Conservation (phyloP, 1,140 invertebrate species). For the Atta colombica region DNA sequence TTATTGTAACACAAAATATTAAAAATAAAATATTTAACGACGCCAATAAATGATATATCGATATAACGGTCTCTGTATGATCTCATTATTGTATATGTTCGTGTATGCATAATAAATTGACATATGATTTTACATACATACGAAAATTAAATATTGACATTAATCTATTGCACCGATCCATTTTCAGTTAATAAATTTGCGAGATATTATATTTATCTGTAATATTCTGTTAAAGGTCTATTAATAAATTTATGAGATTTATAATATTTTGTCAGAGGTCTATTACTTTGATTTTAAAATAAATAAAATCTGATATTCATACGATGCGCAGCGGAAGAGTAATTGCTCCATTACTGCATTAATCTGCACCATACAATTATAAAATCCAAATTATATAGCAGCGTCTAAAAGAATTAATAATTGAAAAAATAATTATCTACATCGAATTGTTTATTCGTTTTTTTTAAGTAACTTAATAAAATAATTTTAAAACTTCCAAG, state of each 20-base stretch:
- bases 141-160: neutral
- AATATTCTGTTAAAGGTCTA: neutral
- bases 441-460: neutral
- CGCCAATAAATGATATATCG: neutral
- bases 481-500: neutral
- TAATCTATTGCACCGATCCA: neutral
- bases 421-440: neutral
- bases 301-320: neutral
- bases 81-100: neutral
- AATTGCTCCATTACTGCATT: neutral
- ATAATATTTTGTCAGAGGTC: neutral
- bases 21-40: neutral
- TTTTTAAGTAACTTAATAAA: neutral
- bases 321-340: neutral
- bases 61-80: neutral
- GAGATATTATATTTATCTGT: neutral
- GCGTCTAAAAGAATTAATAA: neutral
- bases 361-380: neutral
- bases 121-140: neutral
- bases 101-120: constrained; percentile 6
- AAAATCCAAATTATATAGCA: neutral
- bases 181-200: constrained; percentile 11
- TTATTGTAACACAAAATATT: neutral
- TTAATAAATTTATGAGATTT: too few species aligned
- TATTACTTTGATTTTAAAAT: neutral